Evolutionary conservation across 2,797 vertebrate species (phyloP).

Genomic region (Anas bernieri): DNA sequence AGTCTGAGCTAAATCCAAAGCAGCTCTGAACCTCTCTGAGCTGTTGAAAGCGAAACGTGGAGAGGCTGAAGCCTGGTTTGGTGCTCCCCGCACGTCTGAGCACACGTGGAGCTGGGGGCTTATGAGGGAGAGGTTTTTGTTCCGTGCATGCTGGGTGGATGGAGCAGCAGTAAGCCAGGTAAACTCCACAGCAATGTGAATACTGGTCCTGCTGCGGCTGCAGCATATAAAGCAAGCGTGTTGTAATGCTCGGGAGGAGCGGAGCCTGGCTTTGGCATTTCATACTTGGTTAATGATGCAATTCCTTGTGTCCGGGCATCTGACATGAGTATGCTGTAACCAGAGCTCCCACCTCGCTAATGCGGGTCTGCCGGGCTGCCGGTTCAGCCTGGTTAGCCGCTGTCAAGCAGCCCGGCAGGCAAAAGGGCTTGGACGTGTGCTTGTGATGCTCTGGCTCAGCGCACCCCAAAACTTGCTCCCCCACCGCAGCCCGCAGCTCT

Average conservation of each 20-base stretch:
- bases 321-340: accelerated
- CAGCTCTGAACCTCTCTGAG: background rate
- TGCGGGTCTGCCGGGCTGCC: background rate
- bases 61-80: background rate
- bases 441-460: accelerated
- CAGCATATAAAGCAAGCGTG: background rate
- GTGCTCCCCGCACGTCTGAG: background rate
- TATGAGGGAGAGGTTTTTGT: background rate
- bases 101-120: background rate
- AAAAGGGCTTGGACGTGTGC: accelerated
- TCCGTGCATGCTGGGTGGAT: background rate
- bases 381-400: background rate
- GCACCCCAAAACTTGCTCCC: accelerated
- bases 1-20: background rate
- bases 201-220: background rate
- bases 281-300: background rate
- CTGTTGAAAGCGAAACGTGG: background rate
- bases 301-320: background rate
- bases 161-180: background rate
- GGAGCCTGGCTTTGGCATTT: background rate
- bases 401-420: background rate
- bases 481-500: background rate
- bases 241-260: background rate
- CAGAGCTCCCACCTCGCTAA: background rate
- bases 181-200: background rate